Evolutionary conservation across 2,797 vertebrate genomes (phyloP), one percentile per base, ranked within the genome.

Genomic region (Diplodus puntazzo): DNA sequence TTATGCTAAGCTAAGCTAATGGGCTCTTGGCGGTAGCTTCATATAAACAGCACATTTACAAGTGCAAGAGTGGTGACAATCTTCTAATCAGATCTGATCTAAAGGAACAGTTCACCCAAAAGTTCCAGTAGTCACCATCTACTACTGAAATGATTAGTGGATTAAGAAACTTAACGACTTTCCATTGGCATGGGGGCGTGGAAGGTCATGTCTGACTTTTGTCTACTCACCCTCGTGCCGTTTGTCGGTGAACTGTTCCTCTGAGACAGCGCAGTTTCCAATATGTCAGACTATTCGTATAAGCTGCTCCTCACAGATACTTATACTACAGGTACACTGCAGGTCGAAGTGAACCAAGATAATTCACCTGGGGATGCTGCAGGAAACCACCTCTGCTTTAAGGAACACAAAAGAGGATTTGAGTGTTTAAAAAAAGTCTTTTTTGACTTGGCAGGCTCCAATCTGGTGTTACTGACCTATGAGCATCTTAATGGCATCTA

Each of bases 1-100:
- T 55, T 48, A n/a, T 57, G 57, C 46, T 54, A 45, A 60, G 46
- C 63, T 74, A 59, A 25, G 54, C 71, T 74, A 49, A 58, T 4
- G 2, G 2, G 12, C 55, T 16, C 27, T 12, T 50, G 46, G n/a
- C 0, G 1, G 16, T n/a, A 8, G 30, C 9, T 20, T 45, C 2
- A 25, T 18, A 39, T 39, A 18, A 8, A 20, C 14, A 5, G 7
- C 9, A n/a, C 30, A 39, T 5, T 13, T 2, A 21, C 2, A 9
- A 23, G 11, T 46, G 3, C 25, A 25, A 25, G 25, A 25, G 11
- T 10, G 11, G 13, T 14, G 16, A n/a, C 49, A 1, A 39, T 63
- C 42, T 54, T n/a, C 49, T 53, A 14, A 11, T 45, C 13, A 1
- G 30, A 34, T 34, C 30, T 34, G 30, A 34, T 5, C 30, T 18